These are phyloP conservation scores for Hedychridium roseum DNA, from an alignment of 2,888 invertebrate species.

Conservation along the genomic window DNA sequence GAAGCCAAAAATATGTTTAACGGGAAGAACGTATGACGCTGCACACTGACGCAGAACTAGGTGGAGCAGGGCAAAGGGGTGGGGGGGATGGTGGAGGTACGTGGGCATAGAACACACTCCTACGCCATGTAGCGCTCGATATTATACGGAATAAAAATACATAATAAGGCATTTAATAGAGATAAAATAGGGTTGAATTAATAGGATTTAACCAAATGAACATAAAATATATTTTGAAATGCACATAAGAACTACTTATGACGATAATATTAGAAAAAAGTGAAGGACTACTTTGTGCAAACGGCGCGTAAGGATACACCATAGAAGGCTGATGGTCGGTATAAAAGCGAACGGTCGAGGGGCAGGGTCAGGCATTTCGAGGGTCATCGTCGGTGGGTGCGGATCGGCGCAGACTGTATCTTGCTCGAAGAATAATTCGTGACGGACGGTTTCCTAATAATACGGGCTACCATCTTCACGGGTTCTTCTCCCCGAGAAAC, in stretches of 20 bases:
- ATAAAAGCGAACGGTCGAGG: slow-evolving; percentile 43
- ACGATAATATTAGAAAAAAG: no score
- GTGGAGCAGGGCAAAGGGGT: slow-evolving; percentile 24
- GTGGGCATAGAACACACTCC: slow-evolving; percentile 14
- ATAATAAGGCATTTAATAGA: no score
- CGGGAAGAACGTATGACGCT: slow-evolving; percentile 27
- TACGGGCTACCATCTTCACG: slow-evolving; percentile 18
- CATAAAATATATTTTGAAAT: no score
- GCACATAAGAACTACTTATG: no score
- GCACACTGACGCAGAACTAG: no score
- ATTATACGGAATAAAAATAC: no score
- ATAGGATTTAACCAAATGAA: no score
- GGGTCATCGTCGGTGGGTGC: slow-evolving; percentile 32
- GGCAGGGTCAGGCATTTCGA: slow-evolving; percentile 34
- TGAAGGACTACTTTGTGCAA: slow-evolving; percentile 44
- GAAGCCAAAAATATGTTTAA: no score
- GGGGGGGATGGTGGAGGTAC: slow-evolving; percentile 5
- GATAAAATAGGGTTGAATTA: no score
- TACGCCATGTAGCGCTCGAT: no score
- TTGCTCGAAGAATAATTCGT: slow-evolving; percentile 34
- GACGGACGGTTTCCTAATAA: slow-evolving; percentile 20
- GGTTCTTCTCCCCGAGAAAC: slow-evolving; percentile 41
- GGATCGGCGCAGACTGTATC: slow-evolving; percentile 40
- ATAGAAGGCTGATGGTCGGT: slow-evolving; percentile 17
- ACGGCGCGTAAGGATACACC: slow-evolving; percentile 42